Percentiles rank a stretch among this genome's conserved stretches.
phyloP scores from a whole-genome alignment of 2,888 invertebrate species.

The Clitarchus hookeri region DNA sequence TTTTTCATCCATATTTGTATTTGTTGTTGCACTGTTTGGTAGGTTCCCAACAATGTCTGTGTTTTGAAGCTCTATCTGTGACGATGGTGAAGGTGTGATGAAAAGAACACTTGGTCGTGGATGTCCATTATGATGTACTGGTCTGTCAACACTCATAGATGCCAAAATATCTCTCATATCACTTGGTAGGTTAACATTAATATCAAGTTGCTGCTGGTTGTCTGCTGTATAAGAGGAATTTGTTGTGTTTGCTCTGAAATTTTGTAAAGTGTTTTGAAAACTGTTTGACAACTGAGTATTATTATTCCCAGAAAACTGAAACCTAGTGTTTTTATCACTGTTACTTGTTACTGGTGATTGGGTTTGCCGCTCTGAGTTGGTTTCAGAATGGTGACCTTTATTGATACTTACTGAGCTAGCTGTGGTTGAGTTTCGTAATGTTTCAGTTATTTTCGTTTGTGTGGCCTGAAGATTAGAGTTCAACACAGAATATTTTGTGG shows the following conservation, averaged over 20 bases:
- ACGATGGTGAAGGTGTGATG: slow-evolving; percentile 26
- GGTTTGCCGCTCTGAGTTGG: not conserved
- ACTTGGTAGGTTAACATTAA: slow-evolving; percentile 23
- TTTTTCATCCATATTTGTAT: slow-evolving; percentile 50
- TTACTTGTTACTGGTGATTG: not conserved
- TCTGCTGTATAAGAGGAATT: not conserved
- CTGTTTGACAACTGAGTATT: not conserved
- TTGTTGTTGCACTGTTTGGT: slow-evolving; percentile 41
- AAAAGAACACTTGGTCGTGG: not conserved
- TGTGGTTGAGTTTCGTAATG: not conserved
- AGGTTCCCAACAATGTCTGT: not conserved
- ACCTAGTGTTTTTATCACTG: not conserved
- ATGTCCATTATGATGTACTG: not conserved
- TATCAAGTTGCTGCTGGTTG: slow-evolving; percentile 18
- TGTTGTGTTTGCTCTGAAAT: not conserved
- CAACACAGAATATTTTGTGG: not conserved
- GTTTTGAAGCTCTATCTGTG: not conserved
- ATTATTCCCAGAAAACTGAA: not conserved
- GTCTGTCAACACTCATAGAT: slow-evolving; percentile 11
- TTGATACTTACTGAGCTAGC: not conserved
- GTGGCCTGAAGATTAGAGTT: not conserved
- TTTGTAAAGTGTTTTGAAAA: not conserved
- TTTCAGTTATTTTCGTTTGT: not conserved
- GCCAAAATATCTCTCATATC: slow-evolving; percentile 27
- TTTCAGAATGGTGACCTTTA: not conserved